Base-by-base conservation (phyloP, 2,888 invertebrate species). In the Nomada ruficornis region DNA sequence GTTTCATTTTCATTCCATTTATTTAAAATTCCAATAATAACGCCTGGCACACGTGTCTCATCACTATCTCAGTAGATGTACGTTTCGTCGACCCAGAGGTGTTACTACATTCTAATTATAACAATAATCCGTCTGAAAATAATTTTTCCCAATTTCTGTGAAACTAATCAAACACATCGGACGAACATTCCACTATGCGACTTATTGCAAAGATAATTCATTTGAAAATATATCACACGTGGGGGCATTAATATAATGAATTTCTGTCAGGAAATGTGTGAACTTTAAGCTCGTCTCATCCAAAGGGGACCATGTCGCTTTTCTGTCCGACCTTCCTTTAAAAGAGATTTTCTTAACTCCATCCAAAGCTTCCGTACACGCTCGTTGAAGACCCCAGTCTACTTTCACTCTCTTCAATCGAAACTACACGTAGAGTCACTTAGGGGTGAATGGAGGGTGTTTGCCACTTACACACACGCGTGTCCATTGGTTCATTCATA, bases 401-500 rank as follows among this genome's bases (percentile, higher is more conserved):
- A 78, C 78, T 78, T 78, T 72, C 68, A 54, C 68, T 71, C 64
- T 65, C 67, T 52, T 63, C 63, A 26, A 65, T 68, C 36, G 44
- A 72, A 68, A 20, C 57, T 68, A 65, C 69, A 54, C 60, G 75
- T 68, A 26, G 72, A 68, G 52, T 57, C 67, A 63, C 69, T 72
- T 59, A 42, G 18, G 69, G 60, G 59, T 78, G 71, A 73, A 83
- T 78, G 71, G 68, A 75, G 57, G 67, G 26, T 60, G 55, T 20
- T 76, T 57, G 63, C 60, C 69, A 60, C 59, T 26, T 20, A 59
- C 29, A 15, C 72, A 18, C 1, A n/a, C 70, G 59, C 4, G 29
- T 47, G 15, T 10, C 15, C 44, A 44, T 77, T 42, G 69, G 72
- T 84, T 81, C 88, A 86, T 88, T 90, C 87, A 88, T 76, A 73